Evolutionary conservation across 2,888 invertebrate genomes (phyloP).

Genomic region (Cheilosia variabilis): DNA sequence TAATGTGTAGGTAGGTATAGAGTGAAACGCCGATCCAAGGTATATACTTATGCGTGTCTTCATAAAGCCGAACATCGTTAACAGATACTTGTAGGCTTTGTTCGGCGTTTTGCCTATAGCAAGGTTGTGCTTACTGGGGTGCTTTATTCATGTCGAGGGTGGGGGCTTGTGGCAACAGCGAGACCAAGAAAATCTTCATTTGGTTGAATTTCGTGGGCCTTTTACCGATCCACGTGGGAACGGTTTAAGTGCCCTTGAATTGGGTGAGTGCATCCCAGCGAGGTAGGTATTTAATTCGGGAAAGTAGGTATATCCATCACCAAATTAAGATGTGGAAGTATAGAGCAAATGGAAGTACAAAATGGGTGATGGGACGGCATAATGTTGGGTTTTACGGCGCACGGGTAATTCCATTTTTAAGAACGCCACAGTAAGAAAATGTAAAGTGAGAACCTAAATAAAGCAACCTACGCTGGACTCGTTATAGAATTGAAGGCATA

Average conservation of each 20-base stretch:
- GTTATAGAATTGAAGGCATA: no score
- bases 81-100: slow-evolving; percentile 29
- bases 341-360: no score
- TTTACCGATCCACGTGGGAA: slow-evolving; percentile 34
- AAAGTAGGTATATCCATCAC: not conserved
- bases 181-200: not conserved
- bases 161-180: not conserved
- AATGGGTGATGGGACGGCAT: no score
- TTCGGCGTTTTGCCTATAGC: slow-evolving; percentile 23
- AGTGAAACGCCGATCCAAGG: not conserved
- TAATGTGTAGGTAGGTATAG: not conserved
- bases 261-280: no score
- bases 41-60: not conserved
- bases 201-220: slow-evolving; percentile 11
- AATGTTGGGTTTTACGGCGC: no score
- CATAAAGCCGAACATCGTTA: slow-evolving; percentile 6
- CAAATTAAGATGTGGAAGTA: no score
- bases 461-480: no score
- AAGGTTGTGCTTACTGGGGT: slow-evolving; percentile 32
- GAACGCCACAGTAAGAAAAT: no score
- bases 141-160: not conserved
- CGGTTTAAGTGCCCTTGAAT: slow-evolving; percentile 25
- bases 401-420: no score
- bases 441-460: no score
- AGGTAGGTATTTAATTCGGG: not conserved